Percentiles rank a stretch among this genome's conserved stretches.
phyloP scores from a whole-genome alignment of 2,113 vertebrate species.

The Podarcis raffonei region DNA sequence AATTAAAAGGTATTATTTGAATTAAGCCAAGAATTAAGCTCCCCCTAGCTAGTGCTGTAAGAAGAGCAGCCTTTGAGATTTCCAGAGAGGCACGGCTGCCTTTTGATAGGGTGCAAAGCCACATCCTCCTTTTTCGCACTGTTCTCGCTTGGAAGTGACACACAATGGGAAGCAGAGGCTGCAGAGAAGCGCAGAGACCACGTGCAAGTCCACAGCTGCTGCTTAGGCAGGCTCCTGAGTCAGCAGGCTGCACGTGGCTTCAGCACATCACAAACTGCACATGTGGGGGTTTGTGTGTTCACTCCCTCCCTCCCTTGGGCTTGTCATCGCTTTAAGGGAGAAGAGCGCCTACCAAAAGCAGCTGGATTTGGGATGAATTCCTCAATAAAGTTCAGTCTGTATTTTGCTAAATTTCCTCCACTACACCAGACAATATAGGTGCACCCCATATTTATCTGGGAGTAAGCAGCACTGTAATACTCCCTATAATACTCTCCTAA shows the following conservation, averaged over 20 bases:
- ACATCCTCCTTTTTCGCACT: not conserved
- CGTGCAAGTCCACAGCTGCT: not conserved
- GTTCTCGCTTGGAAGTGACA: not conserved
- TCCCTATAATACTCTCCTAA: no score
- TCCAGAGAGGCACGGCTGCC: not conserved
- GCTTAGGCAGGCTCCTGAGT: constrained; percentile 7
- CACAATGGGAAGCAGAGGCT: not conserved
- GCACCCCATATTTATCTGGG: not conserved
- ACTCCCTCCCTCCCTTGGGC: not conserved
- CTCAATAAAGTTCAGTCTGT: not conserved
- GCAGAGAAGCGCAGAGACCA: not conserved
- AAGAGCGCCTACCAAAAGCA: not conserved
- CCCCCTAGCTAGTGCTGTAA: not conserved
- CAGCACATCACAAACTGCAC: not conserved
- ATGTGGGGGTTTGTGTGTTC: fast-evolving
- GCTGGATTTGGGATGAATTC: not conserved
- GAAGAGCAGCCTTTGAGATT: not conserved
- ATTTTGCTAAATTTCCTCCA: not conserved
- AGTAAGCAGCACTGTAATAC: not conserved
- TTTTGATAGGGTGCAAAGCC: not conserved
- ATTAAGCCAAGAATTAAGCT: not conserved
- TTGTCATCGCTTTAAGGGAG: not conserved
- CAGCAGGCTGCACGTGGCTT: not conserved
- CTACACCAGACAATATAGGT: not conserved
- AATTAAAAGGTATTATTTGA: not conserved